A percentile compares a stretch with the other conserved stretches of the same genome.
These are phyloP conservation scores for Donacobius atricapilla DNA, from an alignment of 2,113 vertebrate species.

Conservation along the genomic window DNA sequence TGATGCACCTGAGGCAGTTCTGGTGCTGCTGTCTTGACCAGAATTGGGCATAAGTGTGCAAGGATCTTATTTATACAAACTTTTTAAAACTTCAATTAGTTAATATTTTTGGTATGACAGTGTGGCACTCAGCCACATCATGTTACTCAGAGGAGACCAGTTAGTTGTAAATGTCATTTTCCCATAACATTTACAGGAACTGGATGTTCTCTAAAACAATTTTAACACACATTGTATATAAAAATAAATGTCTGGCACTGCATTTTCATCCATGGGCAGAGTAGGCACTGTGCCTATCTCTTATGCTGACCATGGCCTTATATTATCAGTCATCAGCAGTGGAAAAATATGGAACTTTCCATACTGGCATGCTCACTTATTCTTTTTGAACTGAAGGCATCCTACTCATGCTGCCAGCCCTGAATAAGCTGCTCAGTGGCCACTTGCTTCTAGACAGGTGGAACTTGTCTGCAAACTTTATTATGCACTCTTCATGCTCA, in stretches of 20 bases:
- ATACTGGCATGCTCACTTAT: background rate
- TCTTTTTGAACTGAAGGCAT: background rate
- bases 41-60: slow-evolving; percentile 6
- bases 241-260: background rate
- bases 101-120: slow-evolving; percentile 69
- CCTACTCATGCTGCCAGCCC: background rate
- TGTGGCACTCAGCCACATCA: slow-evolving; percentile 63
- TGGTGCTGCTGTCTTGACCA: background rate
- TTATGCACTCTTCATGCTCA: background rate
- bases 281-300: background rate
- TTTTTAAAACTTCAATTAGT: slow-evolving; percentile 47
- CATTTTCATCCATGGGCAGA: slow-evolving; percentile 1
- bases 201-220: slow-evolving; percentile 67
- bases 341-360: background rate
- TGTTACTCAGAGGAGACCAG: slow-evolving; percentile 52
- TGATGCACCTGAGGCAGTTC: background rate
- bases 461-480: background rate
- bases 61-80: background rate
- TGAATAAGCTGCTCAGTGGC: background rate
- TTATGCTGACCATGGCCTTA: background rate
- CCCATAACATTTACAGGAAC: slow-evolving; percentile 71
- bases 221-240: slow-evolving; percentile 45
- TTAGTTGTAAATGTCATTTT: slow-evolving; percentile 72
- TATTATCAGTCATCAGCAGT: background rate
- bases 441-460: background rate